Conservation (phyloP, 2,113 vertebrate genomes). For the Rhizomys pruinosus region DNA sequence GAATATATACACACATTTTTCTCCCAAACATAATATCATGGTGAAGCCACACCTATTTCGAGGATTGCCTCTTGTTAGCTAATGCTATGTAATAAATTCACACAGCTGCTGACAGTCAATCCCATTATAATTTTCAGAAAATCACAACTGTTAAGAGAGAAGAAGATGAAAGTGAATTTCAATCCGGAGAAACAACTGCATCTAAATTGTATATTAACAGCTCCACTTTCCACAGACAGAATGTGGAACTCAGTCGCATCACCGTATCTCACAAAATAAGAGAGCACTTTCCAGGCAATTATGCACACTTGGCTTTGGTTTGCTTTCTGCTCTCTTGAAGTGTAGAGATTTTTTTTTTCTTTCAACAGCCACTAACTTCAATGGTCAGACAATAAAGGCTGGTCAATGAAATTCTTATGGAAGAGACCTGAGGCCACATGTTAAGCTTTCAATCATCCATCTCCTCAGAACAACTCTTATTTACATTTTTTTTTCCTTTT, state of each 20-base stretch:
- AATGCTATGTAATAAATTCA: constrained; percentile 76
- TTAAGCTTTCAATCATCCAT: background rate
- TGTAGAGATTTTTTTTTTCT: constrained; percentile 56
- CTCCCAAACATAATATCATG: background rate
- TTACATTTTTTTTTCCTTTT: constrained; percentile 12
- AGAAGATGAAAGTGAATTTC: constrained; percentile 74
- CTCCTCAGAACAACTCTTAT: background rate
- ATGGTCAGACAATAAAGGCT: constrained; percentile 69
- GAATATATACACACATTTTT: background rate
- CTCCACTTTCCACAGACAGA: constrained; percentile 72
- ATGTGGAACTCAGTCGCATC: constrained; percentile 75
- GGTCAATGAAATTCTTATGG: constrained; percentile 55
- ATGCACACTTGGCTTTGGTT: constrained; percentile 82
- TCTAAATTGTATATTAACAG: constrained; percentile 83
- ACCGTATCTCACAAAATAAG: constrained; percentile 47
- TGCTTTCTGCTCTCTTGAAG: constrained; percentile 76
- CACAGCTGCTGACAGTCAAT: constrained; percentile 54
- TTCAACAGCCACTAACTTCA: constrained; percentile 65
- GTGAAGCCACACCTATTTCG: constrained; percentile 8
- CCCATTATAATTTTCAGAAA: constrained; percentile 63
- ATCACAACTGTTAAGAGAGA: constrained; percentile 76
- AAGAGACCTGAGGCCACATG: background rate
- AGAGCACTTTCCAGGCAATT: constrained; percentile 76
- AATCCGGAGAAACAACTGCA: constrained; percentile 78
- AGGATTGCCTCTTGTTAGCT: constrained; percentile 58